phyloP scores from a whole-genome alignment of 2,888 invertebrate genomes.

The Mesopsocus fuscifrons region DNA sequence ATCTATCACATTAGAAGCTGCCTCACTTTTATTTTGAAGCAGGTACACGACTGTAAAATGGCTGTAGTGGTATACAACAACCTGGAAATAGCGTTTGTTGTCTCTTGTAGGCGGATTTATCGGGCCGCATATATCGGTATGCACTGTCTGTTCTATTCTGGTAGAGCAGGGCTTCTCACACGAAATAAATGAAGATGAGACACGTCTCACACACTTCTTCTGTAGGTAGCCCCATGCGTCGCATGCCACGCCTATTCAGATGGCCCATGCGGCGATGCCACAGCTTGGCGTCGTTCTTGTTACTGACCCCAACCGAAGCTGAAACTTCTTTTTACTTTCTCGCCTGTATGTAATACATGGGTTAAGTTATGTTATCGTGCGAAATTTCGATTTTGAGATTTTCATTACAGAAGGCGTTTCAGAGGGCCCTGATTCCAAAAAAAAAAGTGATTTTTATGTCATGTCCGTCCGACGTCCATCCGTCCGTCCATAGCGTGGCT shows the following conservation, averaged over 20 bases:
- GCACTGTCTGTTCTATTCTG: not conserved
- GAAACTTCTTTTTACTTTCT: too few species aligned
- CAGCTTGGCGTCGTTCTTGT: not conserved
- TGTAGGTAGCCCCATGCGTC: not conserved
- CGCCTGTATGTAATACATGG: too few species aligned
- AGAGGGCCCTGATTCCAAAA: too few species aligned
- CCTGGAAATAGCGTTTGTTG: not conserved
- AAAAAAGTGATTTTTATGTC: too few species aligned
- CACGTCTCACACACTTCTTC: not conserved
- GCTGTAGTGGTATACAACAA: constrained; percentile 9
- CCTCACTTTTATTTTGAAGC: constrained; percentile 13
- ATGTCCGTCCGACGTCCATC: too few species aligned
- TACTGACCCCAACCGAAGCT: not conserved
- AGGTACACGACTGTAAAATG: constrained; percentile 13
- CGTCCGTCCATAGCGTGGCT: too few species aligned
- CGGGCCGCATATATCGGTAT: not conserved
- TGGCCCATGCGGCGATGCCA: constrained; percentile 4
- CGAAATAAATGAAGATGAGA: not conserved
- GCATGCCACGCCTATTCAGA: not conserved
- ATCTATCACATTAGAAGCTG: constrained; percentile 12
- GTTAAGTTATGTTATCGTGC: too few species aligned
- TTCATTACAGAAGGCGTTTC: too few species aligned
- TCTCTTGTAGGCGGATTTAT: not conserved
- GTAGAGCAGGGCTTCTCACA: not conserved
- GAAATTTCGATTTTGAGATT: too few species aligned